Conservation (phyloP, 37 sponge, comb jelly and placozoan genomes). For the Spongilla lacustris region DNA sequence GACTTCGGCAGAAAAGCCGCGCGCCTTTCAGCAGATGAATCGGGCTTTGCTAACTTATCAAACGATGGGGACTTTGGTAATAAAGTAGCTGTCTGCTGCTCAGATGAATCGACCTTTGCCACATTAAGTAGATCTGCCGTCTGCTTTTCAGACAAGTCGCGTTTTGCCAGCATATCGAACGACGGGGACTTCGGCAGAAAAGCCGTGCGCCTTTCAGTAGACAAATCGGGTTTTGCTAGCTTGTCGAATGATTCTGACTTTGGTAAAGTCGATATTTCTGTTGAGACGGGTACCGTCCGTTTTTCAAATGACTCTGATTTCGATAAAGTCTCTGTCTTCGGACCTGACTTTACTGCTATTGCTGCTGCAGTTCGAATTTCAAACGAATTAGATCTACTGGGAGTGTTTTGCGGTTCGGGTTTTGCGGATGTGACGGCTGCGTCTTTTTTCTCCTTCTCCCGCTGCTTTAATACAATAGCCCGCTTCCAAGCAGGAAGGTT, state of each 20-base stretch:
- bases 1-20: neutral
- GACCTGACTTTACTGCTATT: neutral
- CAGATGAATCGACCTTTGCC: neutral
- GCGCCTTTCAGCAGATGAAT: neutral
- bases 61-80: neutral
- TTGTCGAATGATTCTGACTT: neutral
- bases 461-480: conserved; percentile 40
- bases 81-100: neutral
- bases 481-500: conserved; percentile 68
- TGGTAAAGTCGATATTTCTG: neutral
- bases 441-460: conserved; percentile 14
- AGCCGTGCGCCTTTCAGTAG: neutral
- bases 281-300: neutral
- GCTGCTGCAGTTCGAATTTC: neutral
- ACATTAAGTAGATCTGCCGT: no score
- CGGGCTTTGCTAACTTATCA: neutral
- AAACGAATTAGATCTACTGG: neutral
- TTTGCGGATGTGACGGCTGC: neutral
- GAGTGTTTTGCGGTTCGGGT: neutral
- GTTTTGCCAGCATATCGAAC: neutral
- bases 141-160: no score
- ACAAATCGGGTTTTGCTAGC: neutral
- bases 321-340: neutral
- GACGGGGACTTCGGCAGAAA: neutral
- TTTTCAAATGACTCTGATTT: neutral